Evolutionary conservation across 2,888 invertebrate genomes (phyloP), one percentile per base, ranked within the genome.

Genomic region (Scaptodrosophila latifasciaeformis): DNA sequence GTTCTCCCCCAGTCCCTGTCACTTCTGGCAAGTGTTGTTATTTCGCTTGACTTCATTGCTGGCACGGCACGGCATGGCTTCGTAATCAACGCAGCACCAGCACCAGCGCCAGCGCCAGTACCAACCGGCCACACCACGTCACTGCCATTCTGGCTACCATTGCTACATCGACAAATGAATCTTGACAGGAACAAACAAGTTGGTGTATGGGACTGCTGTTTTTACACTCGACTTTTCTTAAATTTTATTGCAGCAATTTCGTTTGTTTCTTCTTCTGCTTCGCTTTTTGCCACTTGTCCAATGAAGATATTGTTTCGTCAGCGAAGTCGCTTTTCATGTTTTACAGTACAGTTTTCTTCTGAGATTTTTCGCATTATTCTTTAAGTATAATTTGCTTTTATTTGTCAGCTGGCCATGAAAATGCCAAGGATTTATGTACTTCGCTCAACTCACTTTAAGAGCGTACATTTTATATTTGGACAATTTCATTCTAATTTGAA

Each of bases 11-110:
- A 40, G 49, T 42, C 50, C 19, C 34, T 34, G 37, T n/a, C 49
- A 45, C 43, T 47, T 2, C 58, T 54, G 59, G 62, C 65, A 65
- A 65, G 59, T 70, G 69, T 63, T 59, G 65, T 70, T 69, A 71
- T 70, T 67, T 62, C 59, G 65, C 54, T 70, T 70, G 75, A 70
- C 75, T 70, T 68, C 61, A 60, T 57, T 65, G 48, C 59, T 34
- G 21, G 17, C 52, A 52, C 49, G 37, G 47, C 27, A 35, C 57
- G 66, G 13, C 40, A 35, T 37, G 37, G 7, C 13, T n/a, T 54
- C 49, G 74, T 57, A 67, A 62, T 67, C 69, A 71, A 67, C 49
- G 46, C 24, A 37, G n/a, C n/a, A n/a, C n/a, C n/a, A n/a, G n/a
- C n/a, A n/a, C n/a, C n/a, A n/a, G n/a, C n/a, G n/a, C n/a, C n/a